Conservation (phyloP, 2,888 invertebrate species). For the Zele albiditarsus region DNA sequence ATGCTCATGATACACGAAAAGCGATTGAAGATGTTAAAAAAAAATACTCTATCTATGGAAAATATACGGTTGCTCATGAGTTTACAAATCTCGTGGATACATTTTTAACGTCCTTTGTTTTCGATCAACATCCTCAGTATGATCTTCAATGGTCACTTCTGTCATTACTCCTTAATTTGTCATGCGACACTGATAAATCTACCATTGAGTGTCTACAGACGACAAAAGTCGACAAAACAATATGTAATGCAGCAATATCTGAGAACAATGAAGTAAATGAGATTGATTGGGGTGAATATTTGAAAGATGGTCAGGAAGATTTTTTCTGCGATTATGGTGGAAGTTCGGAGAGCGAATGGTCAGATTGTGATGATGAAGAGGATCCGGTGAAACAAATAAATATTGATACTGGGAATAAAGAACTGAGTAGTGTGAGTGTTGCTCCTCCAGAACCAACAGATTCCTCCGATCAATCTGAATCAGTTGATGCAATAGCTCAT, state of each 20-base stretch:
- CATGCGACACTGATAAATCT: constrained; percentile 66
- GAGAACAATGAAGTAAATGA: constrained; percentile 65
- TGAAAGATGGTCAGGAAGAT: constrained; percentile 72
- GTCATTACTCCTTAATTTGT: constrained; percentile 72
- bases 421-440: neutral
- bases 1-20: constrained; percentile 72
- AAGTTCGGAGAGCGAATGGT: constrained; percentile 62
- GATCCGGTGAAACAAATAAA: constrained; percentile 8
- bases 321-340: constrained; percentile 67
- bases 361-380: constrained; percentile 60
- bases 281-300: constrained; percentile 74
- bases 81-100: constrained; percentile 68
- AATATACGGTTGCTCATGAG: constrained; percentile 71
- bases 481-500: constrained; percentile 22
- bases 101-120: constrained; percentile 66
- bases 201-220: constrained; percentile 57
- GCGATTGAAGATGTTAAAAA: constrained; percentile 72
- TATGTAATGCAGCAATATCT: constrained; percentile 44
- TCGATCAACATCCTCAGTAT: constrained; percentile 68
- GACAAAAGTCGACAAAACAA: constrained; percentile 53
- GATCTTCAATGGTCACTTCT: constrained; percentile 75
- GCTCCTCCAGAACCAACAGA: neutral
- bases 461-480: neutral
- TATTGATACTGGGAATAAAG: neutral
- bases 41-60: constrained; percentile 73